Evolutionary conservation across 2,113 vertebrate genomes (phyloP), one percentile per base, ranked within the genome.

Genomic region (Cisticola juncidis): DNA sequence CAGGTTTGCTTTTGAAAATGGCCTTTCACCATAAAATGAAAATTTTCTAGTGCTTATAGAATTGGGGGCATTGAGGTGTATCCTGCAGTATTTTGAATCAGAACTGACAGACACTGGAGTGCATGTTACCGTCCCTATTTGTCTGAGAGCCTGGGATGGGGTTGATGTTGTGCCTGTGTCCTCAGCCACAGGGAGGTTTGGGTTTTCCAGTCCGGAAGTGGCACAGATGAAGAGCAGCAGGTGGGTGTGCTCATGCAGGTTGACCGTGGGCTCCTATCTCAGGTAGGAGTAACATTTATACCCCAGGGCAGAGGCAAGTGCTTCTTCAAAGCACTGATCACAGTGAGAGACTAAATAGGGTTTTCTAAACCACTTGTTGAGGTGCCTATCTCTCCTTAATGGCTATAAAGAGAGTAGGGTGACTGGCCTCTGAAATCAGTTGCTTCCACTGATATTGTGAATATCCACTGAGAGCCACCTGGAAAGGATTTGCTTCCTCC

Each of bases 401-500:
- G 47, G 51, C 69, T 60, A 33, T 88, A 88, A 93, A 73, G 51
- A 86, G 35, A 88, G 68, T 73, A 93, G 35, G 44, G 68, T 97
- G 88, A 66, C 94, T 92, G 53, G 65, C 64, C 72, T 93, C 86
- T 12, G 14, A 88, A 92, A 84, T 78, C 18, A 74, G 60, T 92
- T 94, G 33, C 47, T 92, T 95, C 80, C 33, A 93, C 57, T 83
- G 77, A 56, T 35, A 58, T 28, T 71, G 47, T 64, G 79, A 88
- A 44, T 74, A 83, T 86, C 64, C 71, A 29, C 36, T 20, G 60
- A 92, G 53, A 83, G 56, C 79, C 92, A 94, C 92, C 79, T 94
- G 92, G 85, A 92, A 90, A 86, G 76, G 64, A 96, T 94, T 93
- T 94, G 5, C 56, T 94, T 92, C 71, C 86, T 93, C 25, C 28